These are phyloP conservation scores for Diadumene lineata DNA, from an alignment of 92 coral and sea anemone species.

Conservation along the genomic window DNA sequence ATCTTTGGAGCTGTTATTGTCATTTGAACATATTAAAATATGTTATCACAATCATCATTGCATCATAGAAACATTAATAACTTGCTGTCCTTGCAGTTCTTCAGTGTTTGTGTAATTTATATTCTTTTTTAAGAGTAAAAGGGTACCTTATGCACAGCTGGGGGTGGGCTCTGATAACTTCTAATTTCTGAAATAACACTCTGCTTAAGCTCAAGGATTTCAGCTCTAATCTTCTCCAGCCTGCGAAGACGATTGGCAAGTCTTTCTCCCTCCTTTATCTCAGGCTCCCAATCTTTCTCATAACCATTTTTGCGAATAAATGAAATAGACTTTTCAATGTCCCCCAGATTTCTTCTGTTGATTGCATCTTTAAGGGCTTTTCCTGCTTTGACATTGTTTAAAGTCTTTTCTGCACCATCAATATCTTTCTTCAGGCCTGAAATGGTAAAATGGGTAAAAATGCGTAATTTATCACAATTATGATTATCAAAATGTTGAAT, in stretches of 20 bases:
- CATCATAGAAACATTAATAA: not conserved
- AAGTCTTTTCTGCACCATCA: conserved; percentile 81
- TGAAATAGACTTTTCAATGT: conserved; percentile 84
- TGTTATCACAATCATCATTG: not conserved
- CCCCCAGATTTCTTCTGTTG: conserved; percentile 71
- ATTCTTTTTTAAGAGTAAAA: no score
- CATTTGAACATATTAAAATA: not conserved
- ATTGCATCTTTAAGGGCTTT: conserved; percentile 82
- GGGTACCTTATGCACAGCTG: conserved; percentile 87
- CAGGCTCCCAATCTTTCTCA: conserved; percentile 86
- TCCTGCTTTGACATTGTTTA: conserved; percentile 86
- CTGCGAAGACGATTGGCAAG: conserved; percentile 80
- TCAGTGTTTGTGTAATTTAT: not conserved
- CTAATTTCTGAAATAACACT: conserved; percentile 96
- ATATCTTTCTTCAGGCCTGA: conserved; percentile 86
- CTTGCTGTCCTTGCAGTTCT: not conserved
- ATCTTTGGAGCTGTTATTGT: not conserved
- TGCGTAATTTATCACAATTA: no score
- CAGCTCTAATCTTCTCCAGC: conserved; percentile 87
- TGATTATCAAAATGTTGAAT: no score
- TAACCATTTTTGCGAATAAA: conserved; percentile 75
- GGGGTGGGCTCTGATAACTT: conserved; percentile 92
- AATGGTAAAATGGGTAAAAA: no score
- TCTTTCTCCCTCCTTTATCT: conserved; percentile 89
- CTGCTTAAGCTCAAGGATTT: conserved; percentile 92